Evolutionary conservation across 2,888 invertebrate genomes (phyloP).

Genomic region (Pollenia labialis): DNA sequence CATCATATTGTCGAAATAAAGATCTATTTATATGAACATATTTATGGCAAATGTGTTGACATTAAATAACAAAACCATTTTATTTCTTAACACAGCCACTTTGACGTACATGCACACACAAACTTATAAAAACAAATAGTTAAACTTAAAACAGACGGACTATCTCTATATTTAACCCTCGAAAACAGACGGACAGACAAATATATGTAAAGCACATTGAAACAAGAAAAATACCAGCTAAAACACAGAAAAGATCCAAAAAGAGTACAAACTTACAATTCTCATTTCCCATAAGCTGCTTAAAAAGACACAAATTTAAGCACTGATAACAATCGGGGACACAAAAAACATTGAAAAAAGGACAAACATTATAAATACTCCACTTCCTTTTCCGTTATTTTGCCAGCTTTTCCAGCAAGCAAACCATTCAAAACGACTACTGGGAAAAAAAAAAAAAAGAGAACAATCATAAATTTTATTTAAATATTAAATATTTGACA

Average conservation of each 20-base stretch:
- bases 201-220: slow-evolving; percentile 31
- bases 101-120: not conserved
- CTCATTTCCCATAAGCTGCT: slow-evolving; percentile 67
- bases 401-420: not conserved
- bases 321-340: slow-evolving; percentile 52
- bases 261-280: slow-evolving; percentile 36
- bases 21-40: slow-evolving; percentile 28
- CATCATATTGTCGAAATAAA: slow-evolving; percentile 41
- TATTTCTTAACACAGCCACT: not conserved
- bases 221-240: slow-evolving; percentile 19
- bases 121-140: not conserved
- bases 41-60: slow-evolving; percentile 61
- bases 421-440: not conserved
- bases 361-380: slow-evolving; percentile 26
- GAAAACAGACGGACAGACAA: slow-evolving; percentile 16
- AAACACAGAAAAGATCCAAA: slow-evolving; percentile 9
- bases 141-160: not conserved
- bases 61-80: slow-evolving; percentile 48
- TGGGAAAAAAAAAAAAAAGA: not conserved
- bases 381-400: not conserved
- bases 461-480: slow-evolving; percentile 64
- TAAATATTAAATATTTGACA: slow-evolving; percentile 65
- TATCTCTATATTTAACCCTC: no score
- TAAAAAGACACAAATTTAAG: slow-evolving; percentile 65
- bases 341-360: slow-evolving; percentile 9